phyloP scores from a whole-genome alignment of 23 tunicate species.

The Ascidia mentula region DNA sequence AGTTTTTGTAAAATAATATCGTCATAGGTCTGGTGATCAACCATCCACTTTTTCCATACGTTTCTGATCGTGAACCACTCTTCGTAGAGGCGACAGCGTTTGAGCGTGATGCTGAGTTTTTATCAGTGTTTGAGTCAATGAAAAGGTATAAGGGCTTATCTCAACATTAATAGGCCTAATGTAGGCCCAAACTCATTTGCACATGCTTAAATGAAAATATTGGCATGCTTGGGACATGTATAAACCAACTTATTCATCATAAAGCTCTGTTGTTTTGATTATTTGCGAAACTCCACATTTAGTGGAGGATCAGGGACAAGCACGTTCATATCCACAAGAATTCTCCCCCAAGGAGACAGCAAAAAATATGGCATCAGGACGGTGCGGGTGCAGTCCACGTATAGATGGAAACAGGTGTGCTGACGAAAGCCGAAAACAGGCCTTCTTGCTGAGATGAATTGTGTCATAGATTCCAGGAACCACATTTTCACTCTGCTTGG shows the following conservation, averaged over 20 bases:
- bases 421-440: too few species aligned
- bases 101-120: slow-evolving; percentile 37
- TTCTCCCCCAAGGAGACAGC: slow-evolving; percentile 45
- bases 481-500: slow-evolving; percentile 43
- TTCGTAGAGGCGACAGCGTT: slow-evolving; percentile 29
- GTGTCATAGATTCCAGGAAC: slow-evolving; percentile 40
- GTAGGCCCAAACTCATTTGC: too few species aligned
- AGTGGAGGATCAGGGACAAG: slow-evolving; percentile 47
- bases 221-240: too few species aligned
- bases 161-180: too few species aligned
- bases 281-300: not conserved
- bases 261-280: too few species aligned
- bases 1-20: not conserved
- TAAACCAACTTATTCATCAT: too few species aligned
- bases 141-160: too few species aligned
- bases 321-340: slow-evolving; percentile 29
- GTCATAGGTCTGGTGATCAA: slow-evolving; percentile 45
- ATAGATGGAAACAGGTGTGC: slow-evolving; percentile 52
- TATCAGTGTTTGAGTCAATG: slow-evolving; percentile 33
- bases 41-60: slow-evolving; percentile 55
- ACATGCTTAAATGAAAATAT: too few species aligned
- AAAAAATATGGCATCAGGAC: slow-evolving; percentile 30
- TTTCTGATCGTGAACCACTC: slow-evolving; percentile 14
- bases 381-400: slow-evolving; percentile 8
- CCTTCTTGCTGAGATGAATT: not conserved